These are phyloP conservation scores for Xylophagus ater DNA, from an alignment of 2,888 invertebrate genomes.

Conservation along the genomic window DNA sequence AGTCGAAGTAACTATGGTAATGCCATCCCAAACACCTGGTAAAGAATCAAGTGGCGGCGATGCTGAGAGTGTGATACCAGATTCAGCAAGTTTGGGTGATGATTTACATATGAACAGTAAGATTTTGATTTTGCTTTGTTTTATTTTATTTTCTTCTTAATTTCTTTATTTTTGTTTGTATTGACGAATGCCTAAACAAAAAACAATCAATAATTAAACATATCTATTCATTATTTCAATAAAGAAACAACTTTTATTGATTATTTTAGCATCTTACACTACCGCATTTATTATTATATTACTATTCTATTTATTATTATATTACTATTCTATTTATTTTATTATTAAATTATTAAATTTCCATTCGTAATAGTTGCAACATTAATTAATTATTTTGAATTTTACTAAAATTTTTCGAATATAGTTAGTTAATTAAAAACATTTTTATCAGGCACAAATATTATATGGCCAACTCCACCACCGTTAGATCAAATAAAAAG, in stretches of 20 bases:
- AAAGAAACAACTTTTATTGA: no score
- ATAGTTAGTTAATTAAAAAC: not conserved
- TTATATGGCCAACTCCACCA: conserved; percentile 34
- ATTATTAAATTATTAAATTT: conserved; percentile 2
- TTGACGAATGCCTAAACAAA: not conserved
- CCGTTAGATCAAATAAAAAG: conserved; percentile 34
- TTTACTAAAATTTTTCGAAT: not conserved
- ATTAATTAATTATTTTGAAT: not conserved
- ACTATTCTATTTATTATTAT: not conserved
- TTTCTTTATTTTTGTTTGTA: no score
- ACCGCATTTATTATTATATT: no score
- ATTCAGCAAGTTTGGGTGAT: conserved; percentile 75
- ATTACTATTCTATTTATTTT: not conserved
- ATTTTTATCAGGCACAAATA: conserved; percentile 30
- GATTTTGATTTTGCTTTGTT: conserved; percentile 21
- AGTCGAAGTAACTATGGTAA: conserved; percentile 76
- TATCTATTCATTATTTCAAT: conserved; percentile 1
- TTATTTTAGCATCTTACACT: no score
- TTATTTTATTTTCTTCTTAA: conserved; percentile 7
- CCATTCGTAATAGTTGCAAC: conserved; percentile 8
- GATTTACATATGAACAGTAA: conserved; percentile 53
- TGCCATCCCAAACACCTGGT: conserved; percentile 72
- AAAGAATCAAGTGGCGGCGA: conserved; percentile 78
- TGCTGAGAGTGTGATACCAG: conserved; percentile 73
- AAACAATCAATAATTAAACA: conserved; percentile 2